These are phyloP conservation scores for Lordiphosa andalusiaca DNA, from an alignment of 2,888 invertebrate species.

Conservation along the genomic window DNA sequence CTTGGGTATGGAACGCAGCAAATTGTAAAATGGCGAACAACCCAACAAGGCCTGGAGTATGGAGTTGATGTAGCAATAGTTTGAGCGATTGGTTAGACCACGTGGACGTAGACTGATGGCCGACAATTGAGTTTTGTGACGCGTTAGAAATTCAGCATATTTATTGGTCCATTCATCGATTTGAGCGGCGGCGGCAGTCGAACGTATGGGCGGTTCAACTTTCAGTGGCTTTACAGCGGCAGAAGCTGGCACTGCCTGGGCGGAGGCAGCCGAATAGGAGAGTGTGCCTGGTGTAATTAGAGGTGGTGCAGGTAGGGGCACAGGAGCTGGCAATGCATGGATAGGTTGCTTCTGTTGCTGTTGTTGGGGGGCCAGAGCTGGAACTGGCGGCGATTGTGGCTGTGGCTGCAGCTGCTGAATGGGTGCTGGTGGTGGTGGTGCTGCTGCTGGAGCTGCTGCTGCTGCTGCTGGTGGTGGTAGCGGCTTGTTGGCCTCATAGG, in stretches of 20 bases:
- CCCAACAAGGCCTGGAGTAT: constrained; percentile 95
- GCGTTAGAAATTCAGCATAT: constrained; percentile 87
- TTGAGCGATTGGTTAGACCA: constrained; percentile 94
- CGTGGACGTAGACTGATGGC: constrained; percentile 91
- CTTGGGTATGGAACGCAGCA: constrained; percentile 89
- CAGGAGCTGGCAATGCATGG: constrained; percentile 46
- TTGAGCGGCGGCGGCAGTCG: constrained; percentile 34
- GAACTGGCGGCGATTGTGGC: constrained; percentile 15
- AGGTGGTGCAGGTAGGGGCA: constrained; percentile 52
- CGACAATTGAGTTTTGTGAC: constrained; percentile 88
- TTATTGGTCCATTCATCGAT: constrained; percentile 79
- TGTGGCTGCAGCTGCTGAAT: constrained; percentile 11
- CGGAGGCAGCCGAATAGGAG: constrained; percentile 80
- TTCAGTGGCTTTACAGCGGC: constrained; percentile 54
- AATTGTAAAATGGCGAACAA: constrained; percentile 96
- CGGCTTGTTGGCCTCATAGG: constrained; percentile 80
- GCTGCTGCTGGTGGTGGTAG: not conserved
- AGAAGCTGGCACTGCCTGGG: constrained; percentile 76
- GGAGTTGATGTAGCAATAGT: constrained; percentile 98
- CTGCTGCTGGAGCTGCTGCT: constrained; percentile 24
- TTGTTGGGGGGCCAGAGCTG: constrained; percentile 28
- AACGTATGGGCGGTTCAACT: constrained; percentile 37
- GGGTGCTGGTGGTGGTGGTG: not conserved
- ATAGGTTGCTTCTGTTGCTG: constrained; percentile 16
- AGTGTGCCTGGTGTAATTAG: constrained; percentile 76